These are phyloP conservation scores for Nezara viridula DNA, from an alignment of 2,888 invertebrate genomes.

Conservation along the genomic window DNA sequence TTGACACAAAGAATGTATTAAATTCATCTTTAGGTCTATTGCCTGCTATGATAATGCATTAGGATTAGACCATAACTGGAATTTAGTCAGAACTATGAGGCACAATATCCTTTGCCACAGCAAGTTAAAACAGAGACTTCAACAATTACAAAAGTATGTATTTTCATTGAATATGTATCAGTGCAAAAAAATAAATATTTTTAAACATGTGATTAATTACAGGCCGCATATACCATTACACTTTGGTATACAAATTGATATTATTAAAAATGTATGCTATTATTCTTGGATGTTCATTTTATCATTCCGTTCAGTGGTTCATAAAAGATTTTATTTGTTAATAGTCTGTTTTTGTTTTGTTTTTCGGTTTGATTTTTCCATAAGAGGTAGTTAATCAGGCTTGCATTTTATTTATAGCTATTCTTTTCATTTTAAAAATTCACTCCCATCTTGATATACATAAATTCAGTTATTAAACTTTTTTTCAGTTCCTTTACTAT, in stretches of 20 bases:
- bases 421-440: too few relatives aligned
- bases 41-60: slow-evolving; percentile 78
- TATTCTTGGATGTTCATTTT: not conserved
- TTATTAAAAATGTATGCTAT: not conserved
- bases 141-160: slow-evolving; percentile 76
- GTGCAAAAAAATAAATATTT: too few relatives aligned
- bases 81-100: slow-evolving; percentile 75
- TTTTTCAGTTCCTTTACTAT: too few relatives aligned
- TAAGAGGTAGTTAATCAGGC: not conserved
- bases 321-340: too few relatives aligned
- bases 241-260: too few relatives aligned
- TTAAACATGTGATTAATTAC: too few relatives aligned
- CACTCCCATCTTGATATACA: too few relatives aligned
- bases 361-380: too few relatives aligned
- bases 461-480: too few relatives aligned
- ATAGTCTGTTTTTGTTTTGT: not conserved
- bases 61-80: slow-evolving; percentile 76
- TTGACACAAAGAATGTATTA: not conserved
- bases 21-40: slow-evolving; percentile 71
- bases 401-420: not conserved
- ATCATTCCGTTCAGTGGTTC: not conserved
- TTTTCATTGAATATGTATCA: not conserved
- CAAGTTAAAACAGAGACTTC: slow-evolving; percentile 75
- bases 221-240: too few relatives aligned
- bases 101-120: slow-evolving; percentile 79